These are phyloP conservation scores for Carlito syrichta DNA, from an alignment of 2,113 vertebrate genomes.

Conservation along the genomic window DNA sequence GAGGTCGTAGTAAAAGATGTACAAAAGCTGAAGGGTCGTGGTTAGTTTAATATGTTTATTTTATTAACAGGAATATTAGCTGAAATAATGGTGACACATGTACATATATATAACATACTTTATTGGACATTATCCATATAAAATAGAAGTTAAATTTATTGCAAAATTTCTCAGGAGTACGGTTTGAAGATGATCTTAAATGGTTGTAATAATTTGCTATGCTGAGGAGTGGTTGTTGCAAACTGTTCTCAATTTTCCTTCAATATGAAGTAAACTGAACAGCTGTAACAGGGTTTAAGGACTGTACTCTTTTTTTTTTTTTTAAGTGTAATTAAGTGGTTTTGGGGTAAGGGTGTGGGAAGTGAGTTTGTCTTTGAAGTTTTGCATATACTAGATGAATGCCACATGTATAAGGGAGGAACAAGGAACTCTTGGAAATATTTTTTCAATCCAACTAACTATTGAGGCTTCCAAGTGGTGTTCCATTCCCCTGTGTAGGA, in stretches of 20 bases:
- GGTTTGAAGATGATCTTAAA: slow-evolving; percentile 30
- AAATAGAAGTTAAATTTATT: slow-evolving; percentile 2
- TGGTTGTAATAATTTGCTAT: slow-evolving; percentile 4
- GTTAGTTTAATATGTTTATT: background rate
- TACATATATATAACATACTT: background rate
- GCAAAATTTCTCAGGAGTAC: background rate
- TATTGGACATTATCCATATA: background rate
- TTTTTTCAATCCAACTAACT: background rate
- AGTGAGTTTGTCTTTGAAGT: slow-evolving; percentile 50
- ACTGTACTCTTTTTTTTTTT: background rate
- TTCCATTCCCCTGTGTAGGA: background rate
- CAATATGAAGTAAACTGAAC: background rate
- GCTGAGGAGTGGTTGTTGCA: background rate
- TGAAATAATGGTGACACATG: background rate
- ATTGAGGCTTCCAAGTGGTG: background rate
- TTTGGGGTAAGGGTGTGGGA: slow-evolving; percentile 4
- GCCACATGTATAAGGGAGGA: slow-evolving; percentile 34
- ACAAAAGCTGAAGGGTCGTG: background rate
- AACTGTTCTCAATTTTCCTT: background rate
- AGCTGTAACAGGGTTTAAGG: background rate
- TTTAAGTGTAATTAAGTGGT: slow-evolving; percentile 30
- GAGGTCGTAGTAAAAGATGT: background rate
- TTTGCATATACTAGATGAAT: slow-evolving; percentile 33
- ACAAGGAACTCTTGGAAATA: background rate
- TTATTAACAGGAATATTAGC: background rate